These are phyloP conservation scores for Sebastes wilsoni DNA, from an alignment of 2,797 vertebrate genomes.

Conservation along the genomic window DNA sequence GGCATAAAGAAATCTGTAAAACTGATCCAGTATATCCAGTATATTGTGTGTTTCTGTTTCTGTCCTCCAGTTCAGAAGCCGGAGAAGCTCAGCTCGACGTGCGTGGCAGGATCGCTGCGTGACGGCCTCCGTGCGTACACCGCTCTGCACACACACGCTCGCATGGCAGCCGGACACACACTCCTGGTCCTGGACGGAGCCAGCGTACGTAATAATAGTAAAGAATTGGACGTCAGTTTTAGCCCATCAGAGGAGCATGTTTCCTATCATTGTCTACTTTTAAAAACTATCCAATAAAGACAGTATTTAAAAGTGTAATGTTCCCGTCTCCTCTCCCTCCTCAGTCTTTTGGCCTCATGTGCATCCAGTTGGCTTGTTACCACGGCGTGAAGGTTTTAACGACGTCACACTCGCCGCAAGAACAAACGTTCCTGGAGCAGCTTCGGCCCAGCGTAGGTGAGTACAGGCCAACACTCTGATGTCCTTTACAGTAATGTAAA, in stretches of 20 bases:
- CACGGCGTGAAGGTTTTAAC: conserved; percentile 92
- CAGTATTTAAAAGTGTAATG: not conserved
- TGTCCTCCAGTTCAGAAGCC: conserved; percentile 88
- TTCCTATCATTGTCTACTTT: accelerated
- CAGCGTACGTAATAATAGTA: conserved; percentile 83
- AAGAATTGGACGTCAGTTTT: not conserved
- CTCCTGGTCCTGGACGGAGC: conserved; percentile 93
- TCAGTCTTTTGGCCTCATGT: conserved; percentile 90
- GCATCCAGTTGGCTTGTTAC: conserved; percentile 92
- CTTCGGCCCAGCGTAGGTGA: conserved; percentile 87
- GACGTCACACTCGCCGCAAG: conserved; percentile 85
- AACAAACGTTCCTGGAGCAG: conserved; percentile 90
- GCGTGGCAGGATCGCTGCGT: conserved; percentile 85
- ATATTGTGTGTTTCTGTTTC: not conserved
- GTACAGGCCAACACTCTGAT: not conserved
- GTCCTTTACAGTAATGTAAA: not conserved
- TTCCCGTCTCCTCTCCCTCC: not conserved
- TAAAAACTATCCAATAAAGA: not conserved
- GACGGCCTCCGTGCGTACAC: conserved; percentile 91
- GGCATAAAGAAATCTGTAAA: not conserved
- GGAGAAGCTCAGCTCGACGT: conserved; percentile 87
- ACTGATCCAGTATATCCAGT: accelerated
- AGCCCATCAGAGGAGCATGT: not conserved
- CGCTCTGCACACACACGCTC: conserved; percentile 91
- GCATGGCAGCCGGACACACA: conserved; percentile 85